phyloP scores from a whole-genome alignment of 2,888 invertebrate genomes.

The Aleiodes leptofemur region DNA sequence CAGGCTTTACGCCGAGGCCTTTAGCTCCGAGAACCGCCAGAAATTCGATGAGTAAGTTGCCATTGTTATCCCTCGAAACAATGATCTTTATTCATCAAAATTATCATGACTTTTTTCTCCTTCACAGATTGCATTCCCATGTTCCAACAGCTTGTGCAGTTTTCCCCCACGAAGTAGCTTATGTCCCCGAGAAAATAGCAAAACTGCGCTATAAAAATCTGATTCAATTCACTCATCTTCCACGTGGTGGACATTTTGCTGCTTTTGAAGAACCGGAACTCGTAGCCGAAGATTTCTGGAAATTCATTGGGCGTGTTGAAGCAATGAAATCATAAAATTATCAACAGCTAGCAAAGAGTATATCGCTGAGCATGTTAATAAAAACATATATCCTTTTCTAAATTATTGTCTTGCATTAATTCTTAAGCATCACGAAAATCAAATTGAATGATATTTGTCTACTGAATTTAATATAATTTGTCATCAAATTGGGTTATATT shows the following conservation, averaged over 20 bases:
- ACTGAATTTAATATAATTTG: too few species aligned
- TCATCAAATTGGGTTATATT: too few species aligned
- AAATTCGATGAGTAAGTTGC: slow-evolving; percentile 74
- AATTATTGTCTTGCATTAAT: too few species aligned
- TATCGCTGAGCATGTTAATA: too few species aligned
- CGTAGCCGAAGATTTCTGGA: slow-evolving; percentile 82
- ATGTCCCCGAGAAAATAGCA: slow-evolving; percentile 79
- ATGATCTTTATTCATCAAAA: background rate
- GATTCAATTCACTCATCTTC: slow-evolving; percentile 81
- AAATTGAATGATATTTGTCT: too few species aligned
- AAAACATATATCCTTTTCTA: too few species aligned
- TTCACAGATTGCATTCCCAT: slow-evolving; percentile 79
- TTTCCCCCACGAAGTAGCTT: slow-evolving; percentile 83
- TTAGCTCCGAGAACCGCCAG: slow-evolving; percentile 69
- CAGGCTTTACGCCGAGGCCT: slow-evolving; percentile 84
- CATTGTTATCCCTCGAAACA: slow-evolving; percentile 10
- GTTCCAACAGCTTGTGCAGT: slow-evolving; percentile 86
- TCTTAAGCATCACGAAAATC: too few species aligned
- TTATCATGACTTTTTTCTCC: too few species aligned
- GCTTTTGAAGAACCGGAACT: slow-evolving; percentile 86
- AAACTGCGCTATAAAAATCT: slow-evolving; percentile 81
- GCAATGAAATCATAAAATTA: too few species aligned
- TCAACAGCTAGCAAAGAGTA: too few species aligned
- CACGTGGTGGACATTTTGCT: slow-evolving; percentile 90
- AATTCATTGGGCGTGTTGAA: slow-evolving; percentile 76